Base-by-base conservation (phyloP, 2,888 invertebrate species). In the Lycaena phlaeas region DNA sequence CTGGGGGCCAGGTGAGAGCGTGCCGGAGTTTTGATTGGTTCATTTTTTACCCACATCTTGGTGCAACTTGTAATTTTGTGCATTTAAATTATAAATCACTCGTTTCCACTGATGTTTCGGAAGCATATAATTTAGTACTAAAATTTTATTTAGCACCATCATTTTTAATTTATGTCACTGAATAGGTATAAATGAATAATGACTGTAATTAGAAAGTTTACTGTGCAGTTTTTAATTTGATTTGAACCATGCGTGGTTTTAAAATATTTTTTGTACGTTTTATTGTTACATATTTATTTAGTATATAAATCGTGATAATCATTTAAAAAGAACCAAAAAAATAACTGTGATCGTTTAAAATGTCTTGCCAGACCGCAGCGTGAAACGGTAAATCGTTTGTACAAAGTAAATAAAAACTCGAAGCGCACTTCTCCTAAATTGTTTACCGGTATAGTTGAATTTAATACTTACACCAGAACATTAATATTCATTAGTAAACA, bases 1-100 rank as follows among this genome's bases (percentile, higher is more conserved):
- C 78, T 79, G 79, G 62, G 61, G 46, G 61, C 68, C 81, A 79
- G 79, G 78, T 79, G 81, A 58, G 68, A 61, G 60, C 73, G 79
- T 78, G 78, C 73, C 61, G 40, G 58, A 53, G 62, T 63, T 61
- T 67, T 47, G 47, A 54, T 53, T 54, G 50, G 50, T 40, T 46
- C 48, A 50, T 52, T 52, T 53, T 53, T 54, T 54, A 48, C 41
- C 44, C 46, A 44, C 38, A 49, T 51, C 41, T 27, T 50, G 51
- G 50, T 47, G 43, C 42, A 37, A 44, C 31, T 46, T 57, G 58
- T 56, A 61, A 56, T 61, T 61, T 56, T 43, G 43, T n/a, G n/a
- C n/a, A n/a, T n/a, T n/a, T n/a, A n/a, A n/a, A n/a, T n/a, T n/a
- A 38, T 10, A 14, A 30, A 39, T 27, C 14, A 5, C 14, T 14